These are phyloP conservation scores for Cosmorhoe ocellata DNA, from an alignment of 2,888 invertebrate species.

Conservation along the genomic window DNA sequence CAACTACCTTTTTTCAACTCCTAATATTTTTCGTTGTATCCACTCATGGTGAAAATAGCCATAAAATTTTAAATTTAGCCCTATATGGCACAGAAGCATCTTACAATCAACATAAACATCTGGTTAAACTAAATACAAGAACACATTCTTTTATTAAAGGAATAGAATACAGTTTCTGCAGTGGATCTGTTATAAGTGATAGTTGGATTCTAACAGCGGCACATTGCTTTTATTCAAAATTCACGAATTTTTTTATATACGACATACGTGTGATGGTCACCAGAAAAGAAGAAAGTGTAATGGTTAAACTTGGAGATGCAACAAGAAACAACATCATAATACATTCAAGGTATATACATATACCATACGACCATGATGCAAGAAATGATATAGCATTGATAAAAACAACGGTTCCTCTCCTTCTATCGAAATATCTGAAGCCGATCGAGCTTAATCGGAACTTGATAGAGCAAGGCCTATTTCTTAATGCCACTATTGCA, in stretches of 20 bases:
- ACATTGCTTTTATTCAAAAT: constrained; percentile 35
- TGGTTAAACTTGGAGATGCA: constrained; percentile 2
- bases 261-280: no score
- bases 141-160: no score
- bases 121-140: not conserved
- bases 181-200: constrained; percentile 40
- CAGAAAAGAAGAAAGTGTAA: no score
- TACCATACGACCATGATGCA: not conserved
- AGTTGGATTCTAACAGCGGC: constrained; percentile 41
- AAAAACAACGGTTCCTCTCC: constrained; percentile 31
- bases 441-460: constrained; percentile 27
- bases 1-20: no score
- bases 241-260: no score
- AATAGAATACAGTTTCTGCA: no score
- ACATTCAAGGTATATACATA: constrained; percentile 9
- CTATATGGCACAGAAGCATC: no score
- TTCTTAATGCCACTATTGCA: constrained; percentile 29
- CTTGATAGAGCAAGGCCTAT: not conserved
- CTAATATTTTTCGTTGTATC: no score
- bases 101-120: no score
- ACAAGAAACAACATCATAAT: constrained; percentile 5
- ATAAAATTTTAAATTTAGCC: no score
- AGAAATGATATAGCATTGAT: constrained; percentile 40
- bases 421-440: constrained; percentile 23
- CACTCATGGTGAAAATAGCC: no score